A percentile compares a stretch with the other conserved stretches of the same genome.
Conservation (phyloP, 2,888 invertebrate genomes). For the Melitaea athalia region DNA sequence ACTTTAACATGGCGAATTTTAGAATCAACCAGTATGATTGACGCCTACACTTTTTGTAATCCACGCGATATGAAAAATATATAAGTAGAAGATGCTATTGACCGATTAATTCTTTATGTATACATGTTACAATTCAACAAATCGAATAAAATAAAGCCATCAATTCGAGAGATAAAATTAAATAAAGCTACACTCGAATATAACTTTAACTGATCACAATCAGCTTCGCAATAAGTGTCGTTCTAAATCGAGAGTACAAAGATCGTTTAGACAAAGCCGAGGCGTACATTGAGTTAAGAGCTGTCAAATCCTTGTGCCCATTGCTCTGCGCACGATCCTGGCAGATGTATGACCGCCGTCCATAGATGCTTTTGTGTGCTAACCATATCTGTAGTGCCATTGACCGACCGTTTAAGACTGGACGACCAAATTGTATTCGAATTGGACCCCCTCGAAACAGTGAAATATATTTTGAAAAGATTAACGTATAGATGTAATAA, state of each 20-base stretch:
- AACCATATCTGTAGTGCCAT: constrained; percentile 56
- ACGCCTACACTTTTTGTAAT: too few species aligned
- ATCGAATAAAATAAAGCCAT: too few species aligned
- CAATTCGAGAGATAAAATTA: neutral
- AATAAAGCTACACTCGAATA: constrained; percentile 27
- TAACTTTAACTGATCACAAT: constrained; percentile 34
- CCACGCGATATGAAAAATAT: too few species aligned
- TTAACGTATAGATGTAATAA: neutral
- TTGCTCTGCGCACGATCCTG: constrained; percentile 70
- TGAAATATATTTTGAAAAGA: neutral
- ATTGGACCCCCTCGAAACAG: constrained; percentile 8
- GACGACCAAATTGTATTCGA: constrained; percentile 28
- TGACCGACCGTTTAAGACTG: constrained; percentile 49
- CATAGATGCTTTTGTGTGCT: constrained; percentile 42
- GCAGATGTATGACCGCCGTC: constrained; percentile 67
- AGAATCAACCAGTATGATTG: too few species aligned
- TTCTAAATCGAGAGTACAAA: constrained; percentile 47
- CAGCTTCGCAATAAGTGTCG: constrained; percentile 33
- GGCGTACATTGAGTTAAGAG: constrained; percentile 63
- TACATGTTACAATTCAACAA: too few species aligned
- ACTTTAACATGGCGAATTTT: too few species aligned
- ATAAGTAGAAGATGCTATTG: too few species aligned
- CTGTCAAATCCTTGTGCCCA: constrained; percentile 72
- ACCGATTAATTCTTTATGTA: too few species aligned
- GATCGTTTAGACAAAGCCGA: constrained; percentile 68